Evolutionary conservation across 2,797 vertebrate genomes (phyloP).

Genomic region (Garrulus glandarius): DNA sequence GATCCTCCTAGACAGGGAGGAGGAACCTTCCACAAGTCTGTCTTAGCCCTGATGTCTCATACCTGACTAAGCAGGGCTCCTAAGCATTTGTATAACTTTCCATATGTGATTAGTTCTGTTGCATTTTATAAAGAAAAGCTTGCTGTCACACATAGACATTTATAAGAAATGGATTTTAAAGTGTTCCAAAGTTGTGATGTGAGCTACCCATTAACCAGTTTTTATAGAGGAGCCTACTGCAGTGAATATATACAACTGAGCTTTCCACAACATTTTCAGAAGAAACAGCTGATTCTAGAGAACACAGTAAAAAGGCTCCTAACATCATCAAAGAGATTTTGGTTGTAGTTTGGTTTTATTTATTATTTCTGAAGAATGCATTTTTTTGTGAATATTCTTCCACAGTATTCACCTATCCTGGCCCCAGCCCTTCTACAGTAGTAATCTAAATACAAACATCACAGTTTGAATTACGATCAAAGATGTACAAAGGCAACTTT

Average conservation of each 20-base stretch:
- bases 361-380: not conserved
- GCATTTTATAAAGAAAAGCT: not conserved
- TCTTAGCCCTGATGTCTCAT: accelerated
- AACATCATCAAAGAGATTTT: not conserved
- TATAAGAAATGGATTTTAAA: not conserved
- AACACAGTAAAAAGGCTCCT: not conserved
- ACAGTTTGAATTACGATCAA: not conserved
- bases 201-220: not conserved
- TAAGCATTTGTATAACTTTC: not conserved
- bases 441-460: not conserved
- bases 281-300: not conserved
- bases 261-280: not conserved
- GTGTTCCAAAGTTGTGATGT: not conserved
- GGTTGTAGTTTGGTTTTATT: not conserved
- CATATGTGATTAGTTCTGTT: not conserved
- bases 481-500: not conserved
- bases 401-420: not conserved
- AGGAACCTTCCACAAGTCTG: not conserved
- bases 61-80: not conserved
- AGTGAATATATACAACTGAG: not conserved
- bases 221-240: not conserved
- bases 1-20: not conserved
- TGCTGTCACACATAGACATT: not conserved
- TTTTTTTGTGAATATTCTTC: not conserved
- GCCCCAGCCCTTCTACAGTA: not conserved